These are phyloP conservation scores for Lithophane semibrunnea DNA, from an alignment of 2,888 invertebrate species.

Conservation along the genomic window DNA sequence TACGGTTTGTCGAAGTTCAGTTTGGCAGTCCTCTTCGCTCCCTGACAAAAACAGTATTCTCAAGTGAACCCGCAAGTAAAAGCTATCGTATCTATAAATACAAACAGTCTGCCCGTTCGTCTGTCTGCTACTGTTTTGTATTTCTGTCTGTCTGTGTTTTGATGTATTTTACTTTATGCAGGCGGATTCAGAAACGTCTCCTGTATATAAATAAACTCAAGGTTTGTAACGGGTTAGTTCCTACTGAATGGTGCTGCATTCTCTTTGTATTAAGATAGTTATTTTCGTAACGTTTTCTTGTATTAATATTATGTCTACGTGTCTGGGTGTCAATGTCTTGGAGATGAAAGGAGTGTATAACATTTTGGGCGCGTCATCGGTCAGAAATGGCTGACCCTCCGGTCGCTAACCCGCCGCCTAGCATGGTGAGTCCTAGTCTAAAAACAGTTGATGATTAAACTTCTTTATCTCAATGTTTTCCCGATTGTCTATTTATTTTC, in stretches of 20 bases:
- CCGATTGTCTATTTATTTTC: background rate
- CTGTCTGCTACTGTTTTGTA: constrained; percentile 82
- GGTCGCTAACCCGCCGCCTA: constrained; percentile 37
- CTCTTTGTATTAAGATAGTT: constrained; percentile 60
- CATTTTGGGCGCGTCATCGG: constrained; percentile 40
- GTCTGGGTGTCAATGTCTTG: constrained; percentile 48
- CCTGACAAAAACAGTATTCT: constrained; percentile 1
- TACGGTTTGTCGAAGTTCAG: too few relatives aligned
- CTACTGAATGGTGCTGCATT: constrained; percentile 46
- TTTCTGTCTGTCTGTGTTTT: constrained; percentile 80
- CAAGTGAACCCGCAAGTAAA: constrained; percentile 58
- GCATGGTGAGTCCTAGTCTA: constrained; percentile 39
- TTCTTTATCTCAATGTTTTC: constrained; percentile 16
- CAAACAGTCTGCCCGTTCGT: constrained; percentile 80
- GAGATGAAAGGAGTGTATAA: constrained; percentile 42
- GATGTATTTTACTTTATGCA: constrained; percentile 82
- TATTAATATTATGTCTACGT: constrained; percentile 54
- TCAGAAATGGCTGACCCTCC: constrained; percentile 32
- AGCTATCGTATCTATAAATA: constrained; percentile 76
- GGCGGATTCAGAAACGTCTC: constrained; percentile 78
- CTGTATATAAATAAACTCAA: constrained; percentile 79
- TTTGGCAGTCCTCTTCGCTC: background rate
- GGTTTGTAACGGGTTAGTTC: constrained; percentile 69
- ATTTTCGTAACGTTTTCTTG: constrained; percentile 58
- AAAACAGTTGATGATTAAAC: constrained; percentile 15